phyloP scores from a whole-genome alignment of 2,797 vertebrate species.

The Leucoraja ocellata region DNA sequence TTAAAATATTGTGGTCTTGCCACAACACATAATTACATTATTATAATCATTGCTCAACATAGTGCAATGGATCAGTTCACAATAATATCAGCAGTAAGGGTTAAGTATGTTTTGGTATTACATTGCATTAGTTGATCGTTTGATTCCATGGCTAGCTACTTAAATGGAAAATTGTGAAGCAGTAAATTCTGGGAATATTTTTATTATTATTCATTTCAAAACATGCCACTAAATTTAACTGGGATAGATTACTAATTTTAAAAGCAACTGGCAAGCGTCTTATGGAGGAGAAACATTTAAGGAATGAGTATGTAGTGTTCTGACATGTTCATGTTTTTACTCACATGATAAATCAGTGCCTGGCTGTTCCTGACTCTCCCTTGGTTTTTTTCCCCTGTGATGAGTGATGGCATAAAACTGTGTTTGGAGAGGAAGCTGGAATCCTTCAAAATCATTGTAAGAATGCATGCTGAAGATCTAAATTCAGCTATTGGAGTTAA shows the following conservation, averaged over 20 bases:
- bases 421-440: neutral
- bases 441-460: neutral
- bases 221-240: neutral
- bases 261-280: conserved; percentile 1
- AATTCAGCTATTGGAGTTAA: neutral
- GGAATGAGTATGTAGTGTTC: conserved; percentile 14
- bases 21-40: neutral
- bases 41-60: neutral
- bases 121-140: neutral
- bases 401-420: neutral
- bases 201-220: neutral
- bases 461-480: neutral
- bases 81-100: neutral
- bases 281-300: neutral
- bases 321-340: neutral
- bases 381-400: neutral
- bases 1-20: neutral
- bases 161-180: neutral
- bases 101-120: neutral
- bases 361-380: neutral
- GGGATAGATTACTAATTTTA: neutral
- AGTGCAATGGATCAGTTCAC: neutral
- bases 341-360: neutral
- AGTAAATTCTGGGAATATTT: conserved; percentile 7
- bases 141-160: neutral